These are phyloP conservation scores for Sclerodermus sp. DNA, from an alignment of 2,888 invertebrate genomes.

Conservation along the genomic window DNA sequence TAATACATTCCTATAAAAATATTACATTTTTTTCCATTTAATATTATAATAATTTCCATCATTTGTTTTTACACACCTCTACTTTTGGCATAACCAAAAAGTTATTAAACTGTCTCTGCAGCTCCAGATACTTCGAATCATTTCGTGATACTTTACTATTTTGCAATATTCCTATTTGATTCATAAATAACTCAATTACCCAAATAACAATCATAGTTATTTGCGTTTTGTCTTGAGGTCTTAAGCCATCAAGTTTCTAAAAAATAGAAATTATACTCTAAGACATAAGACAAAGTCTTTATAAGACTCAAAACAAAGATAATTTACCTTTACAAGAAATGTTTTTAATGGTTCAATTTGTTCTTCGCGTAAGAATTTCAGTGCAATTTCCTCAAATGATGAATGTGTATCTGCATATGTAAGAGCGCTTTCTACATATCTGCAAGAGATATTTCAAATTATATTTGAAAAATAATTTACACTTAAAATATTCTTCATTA, in stretches of 20 bases:
- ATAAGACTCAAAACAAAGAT: not conserved
- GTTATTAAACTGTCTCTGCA: conserved; percentile 77
- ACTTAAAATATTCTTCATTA: not conserved
- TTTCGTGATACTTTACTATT: conserved; percentile 54
- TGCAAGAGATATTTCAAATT: conserved; percentile 30
- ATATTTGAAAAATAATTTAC: not conserved
- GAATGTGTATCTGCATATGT: conserved; percentile 88
- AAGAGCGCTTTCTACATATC: conserved; percentile 80
- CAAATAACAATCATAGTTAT: conserved; percentile 92
- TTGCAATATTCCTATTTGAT: conserved; percentile 78
- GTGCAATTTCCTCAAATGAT: conserved; percentile 91
- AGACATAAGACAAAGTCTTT: conserved; percentile 6
- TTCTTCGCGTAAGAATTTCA: conserved; percentile 83
- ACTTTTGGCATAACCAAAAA: conserved; percentile 75
- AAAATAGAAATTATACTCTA: conserved; percentile 10
- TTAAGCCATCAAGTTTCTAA: conserved; percentile 73
- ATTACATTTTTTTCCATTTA: not conserved
- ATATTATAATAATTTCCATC: conserved; percentile 2
- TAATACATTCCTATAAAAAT: conserved; percentile 68
- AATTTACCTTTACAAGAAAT: conserved; percentile 70
- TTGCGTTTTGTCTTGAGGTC: conserved; percentile 78
- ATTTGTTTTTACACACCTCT: conserved; percentile 58
- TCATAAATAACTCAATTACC: conserved; percentile 90
- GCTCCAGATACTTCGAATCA: conserved; percentile 61
- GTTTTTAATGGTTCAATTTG: conserved; percentile 85